Evolutionary conservation across 2,113 vertebrate species (phyloP), one percentile per base, ranked within the genome.

Genomic region (Corvus hawaiiensis): DNA sequence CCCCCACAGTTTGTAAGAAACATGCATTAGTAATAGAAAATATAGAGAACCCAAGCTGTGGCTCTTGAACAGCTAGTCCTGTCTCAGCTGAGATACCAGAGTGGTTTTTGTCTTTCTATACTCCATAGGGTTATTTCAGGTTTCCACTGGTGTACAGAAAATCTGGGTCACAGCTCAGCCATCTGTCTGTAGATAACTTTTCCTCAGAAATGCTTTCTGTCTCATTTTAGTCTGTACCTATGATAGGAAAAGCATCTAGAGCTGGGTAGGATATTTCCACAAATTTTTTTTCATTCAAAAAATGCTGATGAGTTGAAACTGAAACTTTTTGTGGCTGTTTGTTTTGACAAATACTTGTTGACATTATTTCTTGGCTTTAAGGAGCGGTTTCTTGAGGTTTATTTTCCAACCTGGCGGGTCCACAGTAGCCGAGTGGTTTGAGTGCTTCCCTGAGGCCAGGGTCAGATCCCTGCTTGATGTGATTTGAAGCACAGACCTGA

Each of bases 161-260:
- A 96, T 94, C 83, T 95, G 83, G 88, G 94, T 86, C 94, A 89
- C 44, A 89, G 90, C 93, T 92, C 76, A 96, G 49, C 92, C 94
- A 96, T 94, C 94, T 94, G 76, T 81, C 66, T 92, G 54, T 78
- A 75, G 44, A 75, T 15, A 19, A 74, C 68, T 94, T 95, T 92
- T 90, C 86, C 89, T 93, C 64, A 93, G 59, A 95, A 96, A 89
- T 84, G 41, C 22, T 81, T 80, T 94, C 83, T 84, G 27, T 62
- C 68, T 90, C 86, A 27, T 75, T 92, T 92, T 76, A 73, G 4
- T 72, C 49, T 87, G 37, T 64, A 96, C 64, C 58, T 93, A 54
- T 44, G 52, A 72, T 37, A 48, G 44, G 48, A 75, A 94, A 92
- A 82, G 23, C 41, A 73, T 20, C n/a, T 54, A 84, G 69, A 79